phyloP scores from a whole-genome alignment of 1,140 invertebrate genomes.

The Papilio dardanus region DNA sequence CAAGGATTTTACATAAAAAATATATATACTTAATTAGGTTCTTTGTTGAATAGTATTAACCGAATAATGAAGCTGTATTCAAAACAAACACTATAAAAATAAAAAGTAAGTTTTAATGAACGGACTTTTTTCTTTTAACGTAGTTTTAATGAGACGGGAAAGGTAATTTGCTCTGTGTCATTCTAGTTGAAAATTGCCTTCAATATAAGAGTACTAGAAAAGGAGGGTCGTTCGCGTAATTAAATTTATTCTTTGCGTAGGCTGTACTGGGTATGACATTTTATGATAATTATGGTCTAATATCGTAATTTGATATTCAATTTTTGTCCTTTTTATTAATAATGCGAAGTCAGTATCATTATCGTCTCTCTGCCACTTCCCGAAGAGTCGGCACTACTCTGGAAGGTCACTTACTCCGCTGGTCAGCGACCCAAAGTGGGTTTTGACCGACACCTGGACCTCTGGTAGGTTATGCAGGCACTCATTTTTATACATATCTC shows the following conservation, averaged over 20 bases:
- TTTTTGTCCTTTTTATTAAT: background rate
- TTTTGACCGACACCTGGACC: no score
- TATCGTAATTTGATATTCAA: background rate
- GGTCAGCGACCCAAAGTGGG: no score
- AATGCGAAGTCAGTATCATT: background rate
- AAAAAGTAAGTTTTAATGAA: background rate
- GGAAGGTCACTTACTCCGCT: no score
- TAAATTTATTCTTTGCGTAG: background rate
- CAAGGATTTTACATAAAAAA: no score
- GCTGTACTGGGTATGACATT: conserved; percentile 17
- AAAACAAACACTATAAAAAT: background rate
- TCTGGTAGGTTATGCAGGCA: no score
- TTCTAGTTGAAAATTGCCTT: background rate
- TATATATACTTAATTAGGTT: no score
- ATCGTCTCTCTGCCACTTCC: background rate
- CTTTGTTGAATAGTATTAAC: no score
- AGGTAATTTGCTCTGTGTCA: background rate
- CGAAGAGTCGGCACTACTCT: background rate
- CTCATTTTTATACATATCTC: no score
- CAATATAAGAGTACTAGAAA: conserved; percentile 4
- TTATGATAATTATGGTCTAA: background rate
- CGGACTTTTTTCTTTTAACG: background rate
- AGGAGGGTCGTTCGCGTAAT: background rate
- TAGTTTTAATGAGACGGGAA: background rate
- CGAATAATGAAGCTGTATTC: no score